These are phyloP conservation scores for Agriopis aurantiaria DNA, from an alignment of 2,888 invertebrate species.

Conservation along the genomic window DNA sequence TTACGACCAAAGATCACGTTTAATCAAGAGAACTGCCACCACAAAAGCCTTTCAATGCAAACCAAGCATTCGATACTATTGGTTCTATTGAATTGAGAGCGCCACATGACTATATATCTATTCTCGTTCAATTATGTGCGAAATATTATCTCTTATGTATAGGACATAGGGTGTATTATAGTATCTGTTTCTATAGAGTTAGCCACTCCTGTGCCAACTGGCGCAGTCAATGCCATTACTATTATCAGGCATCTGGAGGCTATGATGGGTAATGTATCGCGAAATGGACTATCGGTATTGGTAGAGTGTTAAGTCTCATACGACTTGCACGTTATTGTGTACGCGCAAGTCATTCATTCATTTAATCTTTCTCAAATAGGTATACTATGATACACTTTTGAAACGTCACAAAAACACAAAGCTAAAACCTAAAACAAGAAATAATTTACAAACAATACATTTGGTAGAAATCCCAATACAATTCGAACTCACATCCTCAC, in stretches of 20 bases:
- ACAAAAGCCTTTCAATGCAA: slow-evolving; percentile 16
- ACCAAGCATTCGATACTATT: neutral
- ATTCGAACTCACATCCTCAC: too few species aligned
- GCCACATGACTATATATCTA: slow-evolving; percentile 4
- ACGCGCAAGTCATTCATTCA: too few species aligned
- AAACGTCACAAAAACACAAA: too few species aligned
- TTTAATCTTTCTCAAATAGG: too few species aligned
- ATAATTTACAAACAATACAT: too few species aligned
- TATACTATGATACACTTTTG: too few species aligned
- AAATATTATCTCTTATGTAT: slow-evolving; percentile 4
- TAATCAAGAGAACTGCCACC: neutral
- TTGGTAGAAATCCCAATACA: too few species aligned
- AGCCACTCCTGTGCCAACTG: slow-evolving; percentile 27
- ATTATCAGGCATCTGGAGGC: slow-evolving; percentile 6
- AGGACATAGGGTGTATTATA: neutral
- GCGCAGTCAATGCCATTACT: slow-evolving; percentile 33
- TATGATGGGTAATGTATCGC: slow-evolving; percentile 14
- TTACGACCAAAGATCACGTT: too few species aligned
- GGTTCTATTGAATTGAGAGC: slow-evolving; percentile 12
- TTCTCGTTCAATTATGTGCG: slow-evolving; percentile 4
- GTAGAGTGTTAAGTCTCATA: too few species aligned
- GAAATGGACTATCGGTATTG: neutral
- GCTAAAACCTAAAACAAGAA: too few species aligned
- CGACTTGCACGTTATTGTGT: too few species aligned
- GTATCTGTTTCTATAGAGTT: neutral